These are phyloP conservation scores for Pogoniulus pusillus DNA, from an alignment of 2,797 vertebrate species.

Conservation along the genomic window DNA sequence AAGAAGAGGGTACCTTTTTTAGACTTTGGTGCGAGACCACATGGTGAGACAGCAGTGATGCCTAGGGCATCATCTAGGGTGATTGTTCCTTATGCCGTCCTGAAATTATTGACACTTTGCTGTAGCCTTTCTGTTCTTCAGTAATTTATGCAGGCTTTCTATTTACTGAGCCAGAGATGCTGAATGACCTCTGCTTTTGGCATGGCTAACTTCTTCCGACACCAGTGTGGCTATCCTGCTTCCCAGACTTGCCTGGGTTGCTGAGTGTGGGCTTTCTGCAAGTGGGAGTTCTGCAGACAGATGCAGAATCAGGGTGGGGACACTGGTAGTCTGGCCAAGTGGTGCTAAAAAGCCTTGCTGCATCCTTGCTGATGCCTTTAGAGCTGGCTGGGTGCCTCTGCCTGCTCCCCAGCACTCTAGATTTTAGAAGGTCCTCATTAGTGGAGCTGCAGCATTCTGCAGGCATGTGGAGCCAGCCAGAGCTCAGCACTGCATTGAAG, in stretches of 20 bases:
- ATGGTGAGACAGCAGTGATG: neutral
- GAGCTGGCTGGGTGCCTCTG: neutral
- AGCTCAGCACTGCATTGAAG: neutral
- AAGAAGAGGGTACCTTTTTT: neutral
- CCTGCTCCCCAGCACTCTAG: neutral
- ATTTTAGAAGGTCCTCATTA: neutral
- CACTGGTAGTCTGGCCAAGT: neutral
- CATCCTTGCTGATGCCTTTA: neutral
- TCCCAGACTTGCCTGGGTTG: neutral
- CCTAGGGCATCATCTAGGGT: neutral
- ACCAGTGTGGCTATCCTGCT: neutral
- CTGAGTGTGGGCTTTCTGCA: neutral
- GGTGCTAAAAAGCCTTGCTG: neutral
- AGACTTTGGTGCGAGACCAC: neutral
- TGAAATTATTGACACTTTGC: neutral
- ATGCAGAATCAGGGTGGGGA: neutral
- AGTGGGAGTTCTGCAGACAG: neutral
- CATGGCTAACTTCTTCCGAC: rapidly evolving
- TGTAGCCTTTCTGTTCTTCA: neutral
- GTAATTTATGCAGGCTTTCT: neutral
- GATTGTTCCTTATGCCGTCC: neutral
- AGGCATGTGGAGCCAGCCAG: neutral
- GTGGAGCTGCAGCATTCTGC: rapidly evolving
- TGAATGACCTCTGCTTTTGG: neutral
- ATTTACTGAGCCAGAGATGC: neutral